These are phyloP conservation scores for Polyommatus icarus DNA, from an alignment of 2,888 invertebrate genomes.

Conservation along the genomic window DNA sequence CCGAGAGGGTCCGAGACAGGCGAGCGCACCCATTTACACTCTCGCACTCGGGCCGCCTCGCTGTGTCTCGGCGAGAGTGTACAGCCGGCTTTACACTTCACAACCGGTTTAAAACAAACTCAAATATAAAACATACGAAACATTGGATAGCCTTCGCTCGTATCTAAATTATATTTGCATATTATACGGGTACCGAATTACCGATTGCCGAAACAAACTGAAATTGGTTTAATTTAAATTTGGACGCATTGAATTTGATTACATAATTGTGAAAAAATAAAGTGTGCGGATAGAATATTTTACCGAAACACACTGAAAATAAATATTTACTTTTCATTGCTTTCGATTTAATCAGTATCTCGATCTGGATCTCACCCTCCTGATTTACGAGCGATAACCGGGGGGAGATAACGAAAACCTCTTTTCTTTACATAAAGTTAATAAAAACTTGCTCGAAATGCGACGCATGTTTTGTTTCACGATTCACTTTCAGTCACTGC, in stretches of 20 bases:
- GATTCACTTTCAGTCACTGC: neutral
- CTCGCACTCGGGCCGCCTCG: too few species aligned
- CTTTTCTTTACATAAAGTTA: conserved; percentile 26
- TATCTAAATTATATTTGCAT: conserved; percentile 24
- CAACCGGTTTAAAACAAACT: conserved; percentile 39
- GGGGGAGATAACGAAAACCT: conserved; percentile 34
- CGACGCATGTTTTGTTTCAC: conserved; percentile 1
- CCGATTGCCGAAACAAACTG: neutral
- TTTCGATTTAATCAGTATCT: conserved; percentile 20
- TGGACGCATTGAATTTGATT: neutral
- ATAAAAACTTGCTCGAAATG: conserved; percentile 4
- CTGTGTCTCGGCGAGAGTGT: too few species aligned
- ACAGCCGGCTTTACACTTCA: too few species aligned
- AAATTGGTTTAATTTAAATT: conserved; percentile 14
- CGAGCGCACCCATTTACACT: too few species aligned
- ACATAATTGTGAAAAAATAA: neutral
- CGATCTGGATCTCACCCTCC: conserved; percentile 38
- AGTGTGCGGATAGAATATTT: neutral
- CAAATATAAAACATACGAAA: conserved; percentile 31
- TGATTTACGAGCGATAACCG: conserved; percentile 39
- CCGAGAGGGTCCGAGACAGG: too few species aligned
- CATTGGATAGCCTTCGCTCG: neutral
- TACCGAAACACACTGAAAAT: neutral
- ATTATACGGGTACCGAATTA: conserved; percentile 5
- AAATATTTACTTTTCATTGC: conserved; percentile 13